Conservation (phyloP, 2,797 vertebrate species). For the Cirrhinus molitorella region DNA sequence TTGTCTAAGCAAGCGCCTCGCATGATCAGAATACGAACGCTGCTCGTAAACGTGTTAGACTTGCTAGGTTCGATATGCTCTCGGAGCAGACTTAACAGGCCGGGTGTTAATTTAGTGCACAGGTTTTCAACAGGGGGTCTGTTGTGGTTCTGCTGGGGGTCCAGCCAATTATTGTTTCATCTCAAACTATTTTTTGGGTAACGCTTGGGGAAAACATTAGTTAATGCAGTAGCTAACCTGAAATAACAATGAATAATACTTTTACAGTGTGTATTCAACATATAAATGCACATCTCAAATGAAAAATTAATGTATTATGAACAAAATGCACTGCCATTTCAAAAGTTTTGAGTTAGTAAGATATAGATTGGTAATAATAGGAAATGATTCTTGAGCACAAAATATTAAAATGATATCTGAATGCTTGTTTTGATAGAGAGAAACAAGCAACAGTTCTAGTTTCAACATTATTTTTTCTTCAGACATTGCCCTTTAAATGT, state of each 20-base stretch:
- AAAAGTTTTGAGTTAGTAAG: background rate
- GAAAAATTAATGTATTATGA: background rate
- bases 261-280: background rate
- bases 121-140: background rate
- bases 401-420: background rate
- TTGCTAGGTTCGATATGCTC: conserved; percentile 54
- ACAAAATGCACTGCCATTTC: background rate
- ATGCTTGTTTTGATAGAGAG: background rate
- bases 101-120: background rate
- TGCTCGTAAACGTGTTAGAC: background rate
- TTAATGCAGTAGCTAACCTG: background rate
- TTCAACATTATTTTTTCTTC: too few species aligned
- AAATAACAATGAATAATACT: background rate
- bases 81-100: background rate
- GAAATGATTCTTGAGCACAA: background rate
- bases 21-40: conserved; percentile 75
- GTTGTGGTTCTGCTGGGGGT: background rate
- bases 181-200: background rate
- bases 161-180: background rate
- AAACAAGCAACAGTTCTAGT: too few species aligned
- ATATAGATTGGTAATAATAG: background rate
- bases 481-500: too few species aligned
- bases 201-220: background rate
- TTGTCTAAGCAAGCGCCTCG: conserved; percentile 70
- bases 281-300: background rate